Conservation (phyloP, 37 sponge, comb jelly and placozoan species). For the Agelas oroides region DNA sequence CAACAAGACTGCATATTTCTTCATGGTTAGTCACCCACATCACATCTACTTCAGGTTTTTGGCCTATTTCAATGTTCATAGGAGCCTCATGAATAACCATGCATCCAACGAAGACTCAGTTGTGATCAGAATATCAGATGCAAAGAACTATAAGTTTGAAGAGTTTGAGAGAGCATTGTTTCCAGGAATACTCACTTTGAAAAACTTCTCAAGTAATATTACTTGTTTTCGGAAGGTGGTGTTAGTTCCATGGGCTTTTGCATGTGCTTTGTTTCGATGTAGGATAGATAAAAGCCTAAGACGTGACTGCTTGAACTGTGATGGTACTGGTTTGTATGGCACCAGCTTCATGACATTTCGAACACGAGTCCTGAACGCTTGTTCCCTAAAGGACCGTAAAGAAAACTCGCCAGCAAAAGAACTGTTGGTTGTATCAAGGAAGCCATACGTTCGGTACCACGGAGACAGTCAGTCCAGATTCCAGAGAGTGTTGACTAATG, state of each 20-base stretch:
- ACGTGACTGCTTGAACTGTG: conserved; percentile 43
- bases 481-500: conserved; percentile 62
- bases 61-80: conserved; percentile 64
- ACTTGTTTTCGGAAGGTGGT: conserved; percentile 58
- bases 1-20: conserved; percentile 49
- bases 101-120: not conserved
- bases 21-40: conserved; percentile 23
- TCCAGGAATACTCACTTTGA: conserved; percentile 24
- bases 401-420: not conserved
- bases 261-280: conserved; percentile 57
- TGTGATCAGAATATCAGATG: conserved; percentile 55
- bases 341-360: conserved; percentile 52
- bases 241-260: conserved; percentile 59
- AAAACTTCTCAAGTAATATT: conserved; percentile 30
- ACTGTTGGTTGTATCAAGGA: conserved; percentile 54
- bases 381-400: conserved; percentile 44
- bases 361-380: conserved; percentile 55
- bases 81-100: conserved; percentile 29
- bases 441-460: conserved; percentile 50
- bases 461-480: conserved; percentile 36
- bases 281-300: conserved; percentile 29
- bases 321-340: conserved; percentile 34
- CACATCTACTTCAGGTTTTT: conserved; percentile 81
- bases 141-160: conserved; percentile 27
- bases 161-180: conserved; percentile 71